A percentile compares a stretch with the other conserved stretches of the same genome.
These are phyloP conservation scores for Onchidella celtica DNA, from an alignment of 2,888 invertebrate genomes.

Conservation along the genomic window DNA sequence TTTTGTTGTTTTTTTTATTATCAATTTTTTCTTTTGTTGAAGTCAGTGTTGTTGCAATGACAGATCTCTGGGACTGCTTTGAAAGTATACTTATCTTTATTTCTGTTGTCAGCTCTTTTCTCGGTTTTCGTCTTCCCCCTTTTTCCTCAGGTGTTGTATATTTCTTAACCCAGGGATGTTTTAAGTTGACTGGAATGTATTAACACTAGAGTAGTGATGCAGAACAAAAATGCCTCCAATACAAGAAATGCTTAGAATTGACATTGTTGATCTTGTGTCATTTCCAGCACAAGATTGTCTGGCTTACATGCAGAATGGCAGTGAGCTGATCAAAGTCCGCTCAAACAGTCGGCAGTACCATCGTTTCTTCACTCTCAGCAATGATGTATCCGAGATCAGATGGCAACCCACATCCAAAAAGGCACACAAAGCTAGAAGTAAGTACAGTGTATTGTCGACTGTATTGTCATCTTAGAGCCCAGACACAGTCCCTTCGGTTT, in stretches of 20 bases:
- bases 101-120: not conserved
- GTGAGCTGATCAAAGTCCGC: conserved; percentile 83
- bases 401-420: conserved; percentile 84
- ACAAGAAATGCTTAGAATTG: too few species aligned
- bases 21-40: too few species aligned
- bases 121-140: not conserved
- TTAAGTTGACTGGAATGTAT: too few species aligned
- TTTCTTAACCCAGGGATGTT: not conserved
- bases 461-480: not conserved
- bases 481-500: too few species aligned
- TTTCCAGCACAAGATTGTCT: conserved; percentile 83
- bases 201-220: too few species aligned
- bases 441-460: conserved; percentile 59
- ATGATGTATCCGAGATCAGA: conserved; percentile 82
- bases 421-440: conserved; percentile 83
- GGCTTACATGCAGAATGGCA: conserved; percentile 83
- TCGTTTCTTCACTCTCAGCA: conserved; percentile 82
- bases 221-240: too few species aligned
- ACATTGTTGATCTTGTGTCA: too few species aligned
- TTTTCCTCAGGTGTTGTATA: not conserved
- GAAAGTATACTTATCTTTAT: not conserved
- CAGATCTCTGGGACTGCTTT: not conserved
- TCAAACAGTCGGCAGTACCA: conserved; percentile 83
- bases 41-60: too few species aligned
- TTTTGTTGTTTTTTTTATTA: too few species aligned